These are phyloP conservation scores for Drosophila santomea DNA, from an alignment of 1,140 invertebrate species.

Conservation along the genomic window DNA sequence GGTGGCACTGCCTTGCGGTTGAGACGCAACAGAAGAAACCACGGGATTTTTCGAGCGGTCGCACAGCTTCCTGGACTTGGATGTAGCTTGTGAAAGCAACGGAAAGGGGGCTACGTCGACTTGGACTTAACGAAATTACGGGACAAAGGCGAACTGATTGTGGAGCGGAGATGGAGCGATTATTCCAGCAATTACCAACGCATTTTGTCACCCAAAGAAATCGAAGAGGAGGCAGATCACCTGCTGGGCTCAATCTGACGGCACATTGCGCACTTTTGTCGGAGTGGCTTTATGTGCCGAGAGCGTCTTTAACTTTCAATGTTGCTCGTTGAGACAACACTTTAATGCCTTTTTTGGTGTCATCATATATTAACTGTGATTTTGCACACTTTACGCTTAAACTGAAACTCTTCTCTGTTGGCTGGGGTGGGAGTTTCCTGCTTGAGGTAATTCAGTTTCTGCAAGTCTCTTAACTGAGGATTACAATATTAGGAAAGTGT, in stretches of 20 bases:
- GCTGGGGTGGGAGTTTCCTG: constrained; percentile 9
- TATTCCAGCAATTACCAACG: constrained; percentile 71
- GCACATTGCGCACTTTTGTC: constrained; percentile 51
- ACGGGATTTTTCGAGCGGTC: constrained; percentile 6
- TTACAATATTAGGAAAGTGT: too few species aligned
- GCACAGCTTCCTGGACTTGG: constrained; percentile 32
- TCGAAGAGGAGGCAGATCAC: constrained; percentile 31
- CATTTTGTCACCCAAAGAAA: constrained; percentile 67
- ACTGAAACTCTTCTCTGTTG: background rate
- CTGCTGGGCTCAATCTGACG: constrained; percentile 55
- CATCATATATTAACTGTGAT: constrained; percentile 18
- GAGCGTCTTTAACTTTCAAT: constrained; percentile 18
- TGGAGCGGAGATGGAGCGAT: constrained; percentile 21
- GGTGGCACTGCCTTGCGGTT: constrained; percentile 40
- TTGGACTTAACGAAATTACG: constrained; percentile 58
- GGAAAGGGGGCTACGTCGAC: background rate
- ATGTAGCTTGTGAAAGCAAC: background rate
- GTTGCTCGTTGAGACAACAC: constrained; percentile 24
- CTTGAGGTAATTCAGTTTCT: background rate
- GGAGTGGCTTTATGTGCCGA: background rate
- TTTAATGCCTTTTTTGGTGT: constrained; percentile 23
- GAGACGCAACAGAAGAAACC: constrained; percentile 27
- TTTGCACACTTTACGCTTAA: constrained; percentile 16
- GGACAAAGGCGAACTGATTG: constrained; percentile 68
- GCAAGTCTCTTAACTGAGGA: too few species aligned